Evolutionary conservation across 1,140 invertebrate species (phyloP).

Genomic region (Bombus consobrinus): DNA sequence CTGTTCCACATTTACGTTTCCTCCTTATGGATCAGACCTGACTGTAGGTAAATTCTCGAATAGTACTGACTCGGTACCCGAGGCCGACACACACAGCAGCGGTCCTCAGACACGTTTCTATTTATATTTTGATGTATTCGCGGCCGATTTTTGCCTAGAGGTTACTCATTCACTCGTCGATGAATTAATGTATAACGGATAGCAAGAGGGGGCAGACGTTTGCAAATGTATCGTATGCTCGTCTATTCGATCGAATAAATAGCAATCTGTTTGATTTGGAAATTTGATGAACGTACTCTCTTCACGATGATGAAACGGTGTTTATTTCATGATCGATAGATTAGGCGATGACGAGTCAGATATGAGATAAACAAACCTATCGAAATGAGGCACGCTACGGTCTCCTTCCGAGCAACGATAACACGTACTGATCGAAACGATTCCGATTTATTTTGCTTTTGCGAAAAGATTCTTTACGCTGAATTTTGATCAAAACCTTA

Average conservation of each 20-base stretch:
- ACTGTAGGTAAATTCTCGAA: conserved; percentile 31
- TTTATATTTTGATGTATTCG: conserved; percentile 49
- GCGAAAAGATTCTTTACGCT: background rate
- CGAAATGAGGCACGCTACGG: too few relatives aligned
- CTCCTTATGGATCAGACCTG: background rate
- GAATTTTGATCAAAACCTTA: background rate
- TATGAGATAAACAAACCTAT: background rate
- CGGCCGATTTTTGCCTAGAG: conserved; percentile 43
- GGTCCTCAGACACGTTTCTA: conserved; percentile 40
- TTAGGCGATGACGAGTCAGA: background rate
- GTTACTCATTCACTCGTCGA: conserved; percentile 48
- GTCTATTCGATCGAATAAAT: background rate
- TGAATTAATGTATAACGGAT: conserved; percentile 36
- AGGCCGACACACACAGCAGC: background rate
- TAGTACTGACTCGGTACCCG: background rate
- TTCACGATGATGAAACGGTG: too few relatives aligned
- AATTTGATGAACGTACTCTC: background rate
- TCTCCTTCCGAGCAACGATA: background rate
- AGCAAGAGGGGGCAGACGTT: too few relatives aligned
- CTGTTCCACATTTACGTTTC: background rate
- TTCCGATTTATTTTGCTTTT: background rate
- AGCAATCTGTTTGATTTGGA: background rate
- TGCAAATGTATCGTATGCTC: too few relatives aligned
- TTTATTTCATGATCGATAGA: background rate
- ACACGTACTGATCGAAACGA: background rate